Conservation (phyloP, 2,888 invertebrate genomes). For the Agriopis leucophaearia region DNA sequence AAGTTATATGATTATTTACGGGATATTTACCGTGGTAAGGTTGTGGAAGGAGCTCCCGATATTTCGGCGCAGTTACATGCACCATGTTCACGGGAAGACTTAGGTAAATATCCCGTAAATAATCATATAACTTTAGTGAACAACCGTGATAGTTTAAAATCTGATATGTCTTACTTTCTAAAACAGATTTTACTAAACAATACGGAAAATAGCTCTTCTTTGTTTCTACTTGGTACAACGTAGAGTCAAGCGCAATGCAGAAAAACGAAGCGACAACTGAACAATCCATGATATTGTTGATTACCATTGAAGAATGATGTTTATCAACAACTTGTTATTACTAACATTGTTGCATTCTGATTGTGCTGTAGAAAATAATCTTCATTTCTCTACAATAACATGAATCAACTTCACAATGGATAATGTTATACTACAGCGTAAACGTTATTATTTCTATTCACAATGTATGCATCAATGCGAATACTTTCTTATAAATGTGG, state of each 20-base stretch:
- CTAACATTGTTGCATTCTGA: conserved; percentile 66
- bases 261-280: conserved; percentile 64
- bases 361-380: conserved; percentile 53
- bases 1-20: too few relatives aligned
- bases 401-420: conserved; percentile 19
- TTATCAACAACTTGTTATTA: conserved; percentile 74
- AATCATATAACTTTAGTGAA: too few relatives aligned
- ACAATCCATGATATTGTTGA: conserved; percentile 47
- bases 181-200: neutral
- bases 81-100: too few relatives aligned
- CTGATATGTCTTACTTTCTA: too few relatives aligned
- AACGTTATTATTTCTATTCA: neutral
- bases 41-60: too few relatives aligned
- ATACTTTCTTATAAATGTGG: neutral
- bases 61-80: too few relatives aligned
- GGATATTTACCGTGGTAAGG: too few relatives aligned
- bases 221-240: too few relatives aligned
- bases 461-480: neutral
- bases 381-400: conserved; percentile 45
- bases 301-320: conserved; percentile 66
- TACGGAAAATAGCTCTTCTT: neutral
- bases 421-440: neutral
- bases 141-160: too few relatives aligned
- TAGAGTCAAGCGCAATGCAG: conserved; percentile 53
- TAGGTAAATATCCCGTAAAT: too few relatives aligned